Evolutionary conservation across 2,113 vertebrate genomes (phyloP), one percentile per base, ranked within the genome.

Genomic region (Athene noctua): DNA sequence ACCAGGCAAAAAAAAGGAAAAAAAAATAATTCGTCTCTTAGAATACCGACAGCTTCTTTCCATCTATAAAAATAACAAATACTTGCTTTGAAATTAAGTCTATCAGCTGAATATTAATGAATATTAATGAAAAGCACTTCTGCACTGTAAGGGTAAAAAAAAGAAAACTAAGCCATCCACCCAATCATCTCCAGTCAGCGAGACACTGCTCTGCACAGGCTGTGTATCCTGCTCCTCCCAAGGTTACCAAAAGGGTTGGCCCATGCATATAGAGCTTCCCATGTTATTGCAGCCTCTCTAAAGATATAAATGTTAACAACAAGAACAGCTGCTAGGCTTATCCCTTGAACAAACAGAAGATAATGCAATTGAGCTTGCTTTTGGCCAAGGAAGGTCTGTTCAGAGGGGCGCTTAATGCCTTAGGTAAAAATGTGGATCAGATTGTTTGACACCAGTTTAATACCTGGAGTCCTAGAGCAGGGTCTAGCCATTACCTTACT

Each of bases 351-450:
- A 96, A 94, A 97, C 78, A 96, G 34, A 86, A 71, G 72, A 86
- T 86, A 97, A 97, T 73, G 46, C 88, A 96, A 78, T 27, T 91
- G 94, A 90, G 36, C 81, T 93, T 94, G 94, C 70, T 94, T 83
- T 94, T 92, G 91, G 80, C 42, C 89, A 80, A 91, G 81, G 80
- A 96, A 96, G 80, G 70, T 93, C 93, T 94, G 78, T 21, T 47
- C 46, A 47, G 46, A 20, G 46, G 46, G 18, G 20, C 17, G 29
- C 54, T 16, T 75, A 95, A 82, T 80, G 63, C 59, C 95, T 97
- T 68, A 94, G 27, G 85, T 61, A 91, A 93, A 96, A 97, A 81
- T 34, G 70, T 73, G 79, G 58, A 88, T 94, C 73, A 81, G 75
- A 73, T 19, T 62, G 22, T 65, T 61, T 86, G 86, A 97, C 58